Percentiles rank a stretch among this genome's conserved stretches.
Evolutionary conservation across 2,888 invertebrate genomes (phyloP).

Genomic region (Alcis repandata): DNA sequence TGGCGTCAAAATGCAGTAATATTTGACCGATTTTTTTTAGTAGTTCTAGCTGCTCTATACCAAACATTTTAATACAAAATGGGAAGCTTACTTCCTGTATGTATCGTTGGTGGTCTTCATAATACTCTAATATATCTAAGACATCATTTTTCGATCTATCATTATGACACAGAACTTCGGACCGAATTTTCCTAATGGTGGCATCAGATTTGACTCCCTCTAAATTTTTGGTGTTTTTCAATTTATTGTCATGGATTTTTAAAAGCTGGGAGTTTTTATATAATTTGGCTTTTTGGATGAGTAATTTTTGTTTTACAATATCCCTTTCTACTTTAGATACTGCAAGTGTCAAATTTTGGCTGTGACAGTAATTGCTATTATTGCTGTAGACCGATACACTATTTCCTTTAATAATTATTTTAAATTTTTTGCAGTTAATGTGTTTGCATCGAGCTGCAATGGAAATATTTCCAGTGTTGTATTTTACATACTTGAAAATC

Average conservation of each 20-base stretch:
- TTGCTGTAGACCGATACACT: neutral
- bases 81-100: constrained; percentile 6
- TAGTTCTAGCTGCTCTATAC: constrained; percentile 2
- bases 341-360: neutral
- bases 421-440: neutral
- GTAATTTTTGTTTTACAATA: neutral
- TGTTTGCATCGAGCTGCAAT: constrained; percentile 6
- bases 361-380: neutral
- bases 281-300: neutral
- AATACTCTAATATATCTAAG: neutral
- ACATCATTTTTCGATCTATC: constrained; percentile 5
- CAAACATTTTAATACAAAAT: constrained; percentile 18
- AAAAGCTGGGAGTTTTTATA: neutral
- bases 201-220: neutral
- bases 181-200: neutral
- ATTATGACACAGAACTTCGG: constrained; percentile 5
- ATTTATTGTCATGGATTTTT: neutral
- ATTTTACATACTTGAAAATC: neutral
- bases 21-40: constrained; percentile 1
- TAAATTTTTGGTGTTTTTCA: neutral
- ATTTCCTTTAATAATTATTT: neutral
- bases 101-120: constrained; percentile 7
- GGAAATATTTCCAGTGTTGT: neutral
- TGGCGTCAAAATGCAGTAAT: constrained; percentile 9
- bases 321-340: neutral